Evolutionary conservation across 1,140 invertebrate genomes (phyloP).

Genomic region (Choristoneura fumiferana): DNA sequence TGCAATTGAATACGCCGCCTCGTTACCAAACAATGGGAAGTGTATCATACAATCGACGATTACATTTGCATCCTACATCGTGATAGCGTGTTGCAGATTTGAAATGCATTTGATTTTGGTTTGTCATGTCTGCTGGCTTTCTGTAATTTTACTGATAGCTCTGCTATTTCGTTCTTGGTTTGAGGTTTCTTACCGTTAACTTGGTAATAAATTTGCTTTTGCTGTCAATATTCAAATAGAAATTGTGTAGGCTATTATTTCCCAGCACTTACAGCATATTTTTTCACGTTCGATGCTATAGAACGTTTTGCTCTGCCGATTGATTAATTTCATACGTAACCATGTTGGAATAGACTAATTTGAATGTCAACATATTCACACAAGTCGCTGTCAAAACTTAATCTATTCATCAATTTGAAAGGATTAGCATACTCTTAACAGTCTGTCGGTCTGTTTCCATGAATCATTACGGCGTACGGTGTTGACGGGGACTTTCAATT

Average conservation of each 20-base stretch:
- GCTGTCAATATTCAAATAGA: too few species aligned
- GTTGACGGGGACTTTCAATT: slow-evolving; percentile 15
- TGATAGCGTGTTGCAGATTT: slow-evolving; percentile 8
- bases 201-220: too few species aligned
- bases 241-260: too few species aligned
- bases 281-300: too few species aligned
- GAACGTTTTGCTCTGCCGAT: neutral
- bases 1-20: slow-evolving; percentile 33
- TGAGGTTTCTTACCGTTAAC: too few species aligned
- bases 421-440: slow-evolving; percentile 7
- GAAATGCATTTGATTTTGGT: slow-evolving; percentile 7
- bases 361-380: slow-evolving; percentile 15
- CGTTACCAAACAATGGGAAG: slow-evolving; percentile 38
- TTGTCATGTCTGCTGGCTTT: too few species aligned
- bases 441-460: slow-evolving; percentile 5
- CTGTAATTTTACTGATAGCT: too few species aligned
- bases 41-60: slow-evolving; percentile 37
- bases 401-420: slow-evolving; percentile 6
- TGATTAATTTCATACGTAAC: slow-evolving; percentile 8
- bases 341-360: slow-evolving; percentile 13
- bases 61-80: slow-evolving; percentile 39
- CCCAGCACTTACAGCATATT: too few species aligned
- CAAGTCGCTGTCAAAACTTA: slow-evolving; percentile 6
- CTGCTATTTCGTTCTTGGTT: too few species aligned
- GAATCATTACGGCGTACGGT: slow-evolving; percentile 4